Evolutionary conservation across 2,113 vertebrate species (phyloP).

Genomic region (Apteryx owenii): DNA sequence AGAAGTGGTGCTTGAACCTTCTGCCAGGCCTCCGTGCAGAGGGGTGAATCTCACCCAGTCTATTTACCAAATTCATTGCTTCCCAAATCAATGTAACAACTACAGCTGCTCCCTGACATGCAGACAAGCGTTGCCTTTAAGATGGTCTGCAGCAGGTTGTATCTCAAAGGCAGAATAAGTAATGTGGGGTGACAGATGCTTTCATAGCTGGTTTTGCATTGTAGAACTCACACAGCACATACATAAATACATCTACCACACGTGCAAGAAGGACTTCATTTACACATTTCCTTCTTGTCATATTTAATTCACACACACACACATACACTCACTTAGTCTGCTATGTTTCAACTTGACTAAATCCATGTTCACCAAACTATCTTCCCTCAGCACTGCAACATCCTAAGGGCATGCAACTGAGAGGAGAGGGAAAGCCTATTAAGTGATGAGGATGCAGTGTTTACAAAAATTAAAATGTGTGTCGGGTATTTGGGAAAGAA

Average conservation of each 20-base stretch:
- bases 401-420: conserved; percentile 52
- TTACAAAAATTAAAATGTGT: conserved; percentile 69
- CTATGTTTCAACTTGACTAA: conserved; percentile 34
- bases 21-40: background rate
- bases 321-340: background rate
- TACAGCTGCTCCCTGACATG: conserved; percentile 25
- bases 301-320: conserved; percentile 48
- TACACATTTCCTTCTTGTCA: conserved; percentile 59
- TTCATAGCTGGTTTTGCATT: conserved; percentile 59
- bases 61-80: conserved; percentile 3
- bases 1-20: background rate
- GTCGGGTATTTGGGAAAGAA: conserved; percentile 55
- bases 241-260: conserved; percentile 46
- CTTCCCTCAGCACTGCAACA: conserved; percentile 46
- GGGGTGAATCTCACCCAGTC: background rate
- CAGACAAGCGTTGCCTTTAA: conserved; percentile 9
- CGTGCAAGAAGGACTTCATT: conserved; percentile 56
- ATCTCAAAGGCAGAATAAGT: conserved; percentile 53
- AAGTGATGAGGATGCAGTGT: conserved; percentile 53
- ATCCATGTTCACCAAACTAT: conserved; percentile 56
- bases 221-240: conserved; percentile 43
- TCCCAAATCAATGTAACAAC: conserved; percentile 14
- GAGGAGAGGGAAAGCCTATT: conserved; percentile 57
- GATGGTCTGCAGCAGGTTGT: conserved; percentile 6
- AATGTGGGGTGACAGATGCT: conserved; percentile 53